phyloP scores from a whole-genome alignment of 1,140 invertebrate species.

The Bombus ignitus region DNA sequence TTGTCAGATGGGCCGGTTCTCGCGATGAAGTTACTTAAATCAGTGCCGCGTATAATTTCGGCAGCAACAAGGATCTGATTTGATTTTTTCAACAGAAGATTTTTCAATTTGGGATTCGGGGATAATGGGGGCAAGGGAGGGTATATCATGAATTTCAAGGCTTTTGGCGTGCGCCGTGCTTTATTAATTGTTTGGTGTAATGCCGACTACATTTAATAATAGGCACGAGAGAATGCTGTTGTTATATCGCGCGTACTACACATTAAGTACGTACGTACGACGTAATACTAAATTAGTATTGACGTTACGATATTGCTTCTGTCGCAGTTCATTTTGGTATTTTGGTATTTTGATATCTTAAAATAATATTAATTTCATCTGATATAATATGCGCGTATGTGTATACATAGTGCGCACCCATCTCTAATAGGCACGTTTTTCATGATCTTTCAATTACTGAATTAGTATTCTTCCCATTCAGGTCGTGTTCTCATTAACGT shows the following conservation, averaged over 20 bases:
- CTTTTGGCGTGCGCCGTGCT: conserved; percentile 41
- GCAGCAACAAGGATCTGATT: conserved; percentile 29
- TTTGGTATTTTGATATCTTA: conserved; percentile 41
- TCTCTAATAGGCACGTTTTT: conserved; percentile 6
- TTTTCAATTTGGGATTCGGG: conserved; percentile 7
- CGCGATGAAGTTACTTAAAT: conserved; percentile 71
- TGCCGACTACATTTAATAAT: conserved; percentile 5
- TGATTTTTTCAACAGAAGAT: conserved; percentile 21
- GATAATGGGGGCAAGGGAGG: background rate
- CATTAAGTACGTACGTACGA: background rate
- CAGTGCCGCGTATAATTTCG: conserved; percentile 21
- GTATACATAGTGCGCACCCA: conserved; percentile 4
- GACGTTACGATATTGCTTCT: conserved; percentile 20
- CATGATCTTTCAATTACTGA: conserved; percentile 24
- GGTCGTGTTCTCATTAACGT: conserved; percentile 23
- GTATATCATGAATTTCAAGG: conserved; percentile 34
- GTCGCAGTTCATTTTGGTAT: conserved; percentile 10
- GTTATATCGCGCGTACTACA: background rate
- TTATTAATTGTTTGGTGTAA: conserved; percentile 14
- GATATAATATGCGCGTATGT: conserved; percentile 7
- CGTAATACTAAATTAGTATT: conserved; percentile 28
- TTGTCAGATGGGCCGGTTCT: conserved; percentile 56
- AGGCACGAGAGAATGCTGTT: background rate
- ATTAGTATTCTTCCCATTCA: conserved; percentile 45
- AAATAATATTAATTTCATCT: conserved; percentile 32